These are phyloP conservation scores for Cremastinae sp. DNA, from an alignment of 2,888 invertebrate genomes.

Conservation along the genomic window DNA sequence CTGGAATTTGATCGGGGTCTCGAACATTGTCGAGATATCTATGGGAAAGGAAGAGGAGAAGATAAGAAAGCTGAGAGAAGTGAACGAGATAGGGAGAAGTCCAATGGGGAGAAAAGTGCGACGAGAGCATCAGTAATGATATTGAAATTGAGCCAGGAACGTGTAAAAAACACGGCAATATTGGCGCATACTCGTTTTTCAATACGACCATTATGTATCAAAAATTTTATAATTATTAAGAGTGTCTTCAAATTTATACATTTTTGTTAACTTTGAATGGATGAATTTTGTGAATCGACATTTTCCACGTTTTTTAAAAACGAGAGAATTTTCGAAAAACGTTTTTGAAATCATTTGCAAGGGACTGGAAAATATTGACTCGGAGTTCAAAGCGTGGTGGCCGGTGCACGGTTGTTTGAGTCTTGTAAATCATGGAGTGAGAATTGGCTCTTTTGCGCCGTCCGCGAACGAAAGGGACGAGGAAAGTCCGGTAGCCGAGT, in stretches of 20 bases:
- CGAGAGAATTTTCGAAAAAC: no score
- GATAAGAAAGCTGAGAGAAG: no score
- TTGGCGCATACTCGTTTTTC: no score
- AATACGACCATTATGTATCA: no score
- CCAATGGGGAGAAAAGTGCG: not conserved
- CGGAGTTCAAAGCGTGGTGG: slow-evolving; percentile 7
- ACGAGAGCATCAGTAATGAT: not conserved
- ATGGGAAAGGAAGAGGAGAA: not conserved
- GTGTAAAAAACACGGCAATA: no score
- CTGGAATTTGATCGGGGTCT: slow-evolving; percentile 13
- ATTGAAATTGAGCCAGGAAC: slow-evolving; percentile 25
- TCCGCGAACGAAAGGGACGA: slow-evolving; percentile 13
- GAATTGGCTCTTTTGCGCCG: slow-evolving; percentile 18
- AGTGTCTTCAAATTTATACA: no score
- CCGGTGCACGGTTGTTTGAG: slow-evolving; percentile 26
- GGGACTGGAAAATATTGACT: slow-evolving; percentile 45
- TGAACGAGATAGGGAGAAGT: slow-evolving; percentile 1
- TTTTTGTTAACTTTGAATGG: no score
- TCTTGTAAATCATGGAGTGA: slow-evolving; percentile 46
- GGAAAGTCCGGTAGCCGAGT: slow-evolving; percentile 40
- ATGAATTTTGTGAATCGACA: no score
- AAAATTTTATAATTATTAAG: no score
- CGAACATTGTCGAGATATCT: slow-evolving; percentile 4
- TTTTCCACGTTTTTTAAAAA: no score
- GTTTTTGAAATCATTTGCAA: no score